Evolutionary conservation across 1,140 invertebrate species (phyloP), one percentile per base, ranked within the genome.

Genomic region (Manduca sexta): DNA sequence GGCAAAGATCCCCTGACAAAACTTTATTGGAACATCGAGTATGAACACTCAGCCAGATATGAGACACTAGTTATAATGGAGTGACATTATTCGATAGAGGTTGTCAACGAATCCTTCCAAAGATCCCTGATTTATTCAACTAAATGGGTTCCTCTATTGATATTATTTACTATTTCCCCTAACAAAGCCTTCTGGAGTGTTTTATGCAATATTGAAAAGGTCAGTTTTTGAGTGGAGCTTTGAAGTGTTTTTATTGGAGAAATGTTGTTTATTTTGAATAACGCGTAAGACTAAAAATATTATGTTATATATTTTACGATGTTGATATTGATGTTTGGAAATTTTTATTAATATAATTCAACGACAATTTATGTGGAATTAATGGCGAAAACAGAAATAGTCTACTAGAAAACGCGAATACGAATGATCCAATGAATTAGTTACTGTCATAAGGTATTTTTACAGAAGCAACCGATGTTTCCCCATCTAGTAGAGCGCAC

Each of bases 21-120:
- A 84, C 77, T 83, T 83, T 83, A 83, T 84, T 83, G 75, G 74
- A 74, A 81, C 75, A 79, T 82, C 71, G 73, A 82, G 73, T 80
- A 80, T 78, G 74, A 76, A 74, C 71, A 79, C 70, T 76, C 69
- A 52, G 52, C 52, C 62, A 61, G 75, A 80, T 79, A 79, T 76
- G 74, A 76, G 65, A 67, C 64, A 79, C 72, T 79, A 74, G 63
- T 75, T 74, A 74, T 80, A 79, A 75, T 74, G 50, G 64, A 64
- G 60, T 62, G 64, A 67, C 61, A 75, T 75, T 66, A 73, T 77
- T 65, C 56, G 50, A 64, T 68, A 62, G 58, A 48, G 43, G 44
- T 47, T 58, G 31, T 46, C 12, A 40, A 3, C 40, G 62, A 76
- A 67, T 51, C 59, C 66, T 60, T 64, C 53, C 42, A 57, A 47